A percentile compares a stretch with the other conserved stretches of the same genome.
Conservation (phyloP, 92 coral and sea anemone genomes). For the Palythoa caribaeorum region DNA sequence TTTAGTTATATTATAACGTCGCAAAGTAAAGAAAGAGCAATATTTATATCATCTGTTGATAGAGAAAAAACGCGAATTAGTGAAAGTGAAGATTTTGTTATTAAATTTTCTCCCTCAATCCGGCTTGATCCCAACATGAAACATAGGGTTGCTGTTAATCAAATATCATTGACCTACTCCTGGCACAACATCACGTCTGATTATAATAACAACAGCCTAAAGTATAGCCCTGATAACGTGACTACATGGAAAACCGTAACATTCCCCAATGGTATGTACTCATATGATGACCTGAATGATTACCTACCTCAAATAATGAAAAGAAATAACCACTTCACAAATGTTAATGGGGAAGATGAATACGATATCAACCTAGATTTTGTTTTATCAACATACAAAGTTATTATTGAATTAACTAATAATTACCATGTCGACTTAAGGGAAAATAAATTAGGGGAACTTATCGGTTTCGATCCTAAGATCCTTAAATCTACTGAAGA, state of each 20-base stretch:
- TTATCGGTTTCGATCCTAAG: slow-evolving; percentile 1
- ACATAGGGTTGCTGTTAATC: neutral
- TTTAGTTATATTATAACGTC: no score
- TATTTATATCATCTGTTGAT: neutral
- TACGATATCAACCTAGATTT: neutral
- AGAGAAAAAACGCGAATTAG: neutral
- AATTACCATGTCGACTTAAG: neutral
- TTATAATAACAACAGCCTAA: neutral
- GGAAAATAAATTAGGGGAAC: slow-evolving; percentile 11
- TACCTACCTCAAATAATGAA: neutral
- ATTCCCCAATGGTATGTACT: neutral
- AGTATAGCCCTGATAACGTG: neutral
- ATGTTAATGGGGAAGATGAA: neutral
- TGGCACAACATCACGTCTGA: slow-evolving; percentile 14
- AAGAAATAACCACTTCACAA: neutral
- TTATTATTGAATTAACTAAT: neutral
- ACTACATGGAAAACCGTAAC: neutral
- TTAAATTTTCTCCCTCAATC: slow-evolving; percentile 23
- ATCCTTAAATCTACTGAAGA: neutral
- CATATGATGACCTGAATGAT: slow-evolving; percentile 6
- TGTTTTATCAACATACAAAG: neutral
- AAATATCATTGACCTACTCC: slow-evolving; percentile 14
- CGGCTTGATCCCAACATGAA: neutral
- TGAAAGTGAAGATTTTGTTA: neutral
- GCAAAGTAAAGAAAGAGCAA: neutral